Evolutionary conservation across 2,113 vertebrate species (phyloP).

Genomic region (Pterocles burchelli): DNA sequence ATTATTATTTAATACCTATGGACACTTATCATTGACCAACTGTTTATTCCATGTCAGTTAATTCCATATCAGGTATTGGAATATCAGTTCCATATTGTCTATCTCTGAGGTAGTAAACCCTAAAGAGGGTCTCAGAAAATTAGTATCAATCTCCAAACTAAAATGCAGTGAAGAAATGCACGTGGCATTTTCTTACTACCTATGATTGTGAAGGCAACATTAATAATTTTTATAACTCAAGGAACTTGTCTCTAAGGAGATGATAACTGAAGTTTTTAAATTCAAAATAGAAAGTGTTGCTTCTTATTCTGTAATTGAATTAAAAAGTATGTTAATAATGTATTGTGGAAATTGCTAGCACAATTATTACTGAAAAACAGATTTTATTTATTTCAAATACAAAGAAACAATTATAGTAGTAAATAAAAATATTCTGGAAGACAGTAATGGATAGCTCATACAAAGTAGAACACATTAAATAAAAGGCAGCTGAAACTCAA

Average conservation of each 20-base stretch:
- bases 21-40: background rate
- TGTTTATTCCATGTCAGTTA: background rate
- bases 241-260: background rate
- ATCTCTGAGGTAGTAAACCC: background rate
- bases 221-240: background rate
- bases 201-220: background rate
- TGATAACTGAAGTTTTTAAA: background rate
- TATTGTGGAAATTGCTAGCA: background rate
- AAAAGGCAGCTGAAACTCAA: background rate
- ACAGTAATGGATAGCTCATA: background rate
- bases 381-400: conserved; percentile 14
- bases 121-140: background rate
- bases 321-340: conserved; percentile 18
- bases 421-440: conserved; percentile 35
- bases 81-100: background rate
- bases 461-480: conserved; percentile 1
- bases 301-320: conserved; percentile 12
- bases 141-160: background rate
- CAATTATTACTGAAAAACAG: conserved; percentile 25
- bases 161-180: background rate
- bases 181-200: background rate
- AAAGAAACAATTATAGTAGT: background rate
- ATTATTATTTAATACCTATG: background rate
- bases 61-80: background rate
- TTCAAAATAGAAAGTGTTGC: background rate